Conservation (phyloP, 1,140 invertebrate species). For the Coelopa frigida region DNA sequence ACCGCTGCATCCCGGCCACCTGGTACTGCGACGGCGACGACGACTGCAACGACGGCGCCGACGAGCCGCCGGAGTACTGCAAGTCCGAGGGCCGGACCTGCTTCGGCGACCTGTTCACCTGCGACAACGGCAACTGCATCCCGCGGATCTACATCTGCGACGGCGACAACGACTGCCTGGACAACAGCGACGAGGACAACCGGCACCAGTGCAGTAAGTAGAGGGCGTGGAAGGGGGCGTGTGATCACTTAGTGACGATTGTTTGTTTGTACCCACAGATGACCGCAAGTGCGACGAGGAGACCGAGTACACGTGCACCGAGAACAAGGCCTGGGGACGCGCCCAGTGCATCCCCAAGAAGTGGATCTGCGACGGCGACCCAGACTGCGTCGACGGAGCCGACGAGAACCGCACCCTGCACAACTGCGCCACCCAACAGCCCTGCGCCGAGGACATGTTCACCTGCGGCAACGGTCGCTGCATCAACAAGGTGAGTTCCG, state of each 20-base stretch:
- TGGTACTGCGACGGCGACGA: slow-evolving; percentile 83
- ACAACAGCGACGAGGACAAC: slow-evolving; percentile 85
- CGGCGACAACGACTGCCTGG: slow-evolving; percentile 80
- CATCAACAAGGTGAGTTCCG: slow-evolving; percentile 54
- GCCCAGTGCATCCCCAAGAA: slow-evolving; percentile 89
- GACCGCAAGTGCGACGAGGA: slow-evolving; percentile 86
- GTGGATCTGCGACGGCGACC: slow-evolving; percentile 94
- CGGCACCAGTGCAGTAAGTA: slow-evolving; percentile 82
- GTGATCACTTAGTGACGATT: no score
- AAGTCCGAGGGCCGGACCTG: slow-evolving; percentile 91
- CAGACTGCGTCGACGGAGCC: slow-evolving; percentile 93
- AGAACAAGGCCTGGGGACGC: slow-evolving; percentile 83
- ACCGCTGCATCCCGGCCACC: slow-evolving; percentile 81
- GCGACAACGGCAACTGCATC: slow-evolving; percentile 95
- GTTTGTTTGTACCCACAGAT: slow-evolving; percentile 46
- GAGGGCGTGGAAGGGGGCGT: not conserved
- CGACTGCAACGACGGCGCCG: slow-evolving; percentile 81
- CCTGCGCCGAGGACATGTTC: slow-evolving; percentile 82
- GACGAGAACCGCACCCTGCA: slow-evolving; percentile 84
- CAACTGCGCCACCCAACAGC: slow-evolving; percentile 70
- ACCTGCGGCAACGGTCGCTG: slow-evolving; percentile 86
- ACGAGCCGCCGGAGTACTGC: slow-evolving; percentile 87
- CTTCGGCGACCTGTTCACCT: slow-evolving; percentile 91
- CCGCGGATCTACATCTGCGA: slow-evolving; percentile 96
- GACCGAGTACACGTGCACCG: slow-evolving; percentile 83